Evolutionary conservation across 2,888 invertebrate genomes (phyloP), one percentile per base, ranked within the genome.

Genomic region (Sesia apiformis): DNA sequence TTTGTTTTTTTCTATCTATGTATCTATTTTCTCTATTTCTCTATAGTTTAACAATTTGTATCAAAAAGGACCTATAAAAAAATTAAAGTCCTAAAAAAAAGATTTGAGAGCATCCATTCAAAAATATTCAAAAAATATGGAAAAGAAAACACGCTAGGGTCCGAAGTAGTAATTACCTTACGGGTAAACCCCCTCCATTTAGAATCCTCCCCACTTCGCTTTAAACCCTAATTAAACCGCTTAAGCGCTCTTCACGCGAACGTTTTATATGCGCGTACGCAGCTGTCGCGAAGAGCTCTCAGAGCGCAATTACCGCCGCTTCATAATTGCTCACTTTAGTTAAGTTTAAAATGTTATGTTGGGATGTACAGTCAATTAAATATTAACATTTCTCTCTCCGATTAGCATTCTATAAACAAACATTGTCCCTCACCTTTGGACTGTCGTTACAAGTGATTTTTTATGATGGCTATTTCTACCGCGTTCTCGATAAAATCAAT

Each of bases 261-360:
- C 40, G 40, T 8, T 53, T 49, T 53, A 38, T 53, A 49, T 53
- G 53, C 53, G 39, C 40, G 50, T 41, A 50, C 50, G 42, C 53
- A 53, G 38, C 50, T 49, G 52, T 52, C 49, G 52, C 40, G 23
- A 52, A 61, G 58, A 54, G 60, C 56, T 54, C 56, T 57, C 51
- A 40, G 38, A 38, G 46, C 57, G 50, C 50, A 56, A 55, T 59
- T 60, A 57, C 58, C 61, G 54, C 58, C 39, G 43, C 40, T 7
- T 67, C 5, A 40, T 53, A 69, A 67, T 66, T 69, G 68, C 64
- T 64, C 60, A 66, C 61, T 67, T 67, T 58, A 56, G 60, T 59
- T 50, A 56, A 23, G 46, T 23, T 46, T 46, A 46, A n/a, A 41
- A 46, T 46, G 8, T 49, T 8, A 4, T 52, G 23, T 39, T 3